Percentiles rank a stretch among this genome's conserved stretches.
Evolutionary conservation across 2,113 vertebrate genomes (phyloP).

Genomic region (Ahaetulla prasina): DNA sequence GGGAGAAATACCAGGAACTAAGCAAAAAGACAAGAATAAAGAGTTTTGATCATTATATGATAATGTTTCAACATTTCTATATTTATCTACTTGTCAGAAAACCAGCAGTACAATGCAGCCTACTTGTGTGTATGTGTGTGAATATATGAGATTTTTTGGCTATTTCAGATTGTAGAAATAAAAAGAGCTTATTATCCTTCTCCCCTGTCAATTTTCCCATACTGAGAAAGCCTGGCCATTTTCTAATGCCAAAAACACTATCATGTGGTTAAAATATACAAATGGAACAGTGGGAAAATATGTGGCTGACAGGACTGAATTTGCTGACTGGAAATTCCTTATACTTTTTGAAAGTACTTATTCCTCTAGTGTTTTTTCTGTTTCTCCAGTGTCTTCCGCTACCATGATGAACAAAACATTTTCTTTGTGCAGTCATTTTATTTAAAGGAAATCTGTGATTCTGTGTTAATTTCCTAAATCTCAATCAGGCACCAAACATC

Average conservation of each 20-base stretch:
- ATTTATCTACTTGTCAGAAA: neutral
- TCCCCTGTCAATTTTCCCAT: neutral
- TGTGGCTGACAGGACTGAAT: neutral
- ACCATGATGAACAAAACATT: neutral
- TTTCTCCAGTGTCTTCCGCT: neutral
- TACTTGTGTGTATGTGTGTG: neutral
- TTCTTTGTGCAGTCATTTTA: neutral
- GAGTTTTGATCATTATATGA: neutral
- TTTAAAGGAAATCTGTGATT: neutral
- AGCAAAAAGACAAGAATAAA: slow-evolving; percentile 28
- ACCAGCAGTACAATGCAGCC: neutral
- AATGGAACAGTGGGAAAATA: neutral
- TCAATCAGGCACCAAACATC: neutral
- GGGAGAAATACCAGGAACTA: slow-evolving; percentile 91
- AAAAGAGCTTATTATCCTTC: neutral
- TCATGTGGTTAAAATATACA: neutral
- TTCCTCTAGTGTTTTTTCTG: neutral
- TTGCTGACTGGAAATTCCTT: neutral
- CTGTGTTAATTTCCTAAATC: neutral
- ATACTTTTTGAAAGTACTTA: neutral
- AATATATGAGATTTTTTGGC: neutral
- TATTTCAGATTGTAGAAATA: neutral
- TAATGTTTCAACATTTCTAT: neutral
- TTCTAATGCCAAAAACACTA: neutral
- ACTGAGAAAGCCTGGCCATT: neutral